A percentile compares a stretch with the other conserved stretches of the same genome.
phyloP scores from a whole-genome alignment of 2,113 vertebrate species.

The Sylvilagus bachmani region DNA sequence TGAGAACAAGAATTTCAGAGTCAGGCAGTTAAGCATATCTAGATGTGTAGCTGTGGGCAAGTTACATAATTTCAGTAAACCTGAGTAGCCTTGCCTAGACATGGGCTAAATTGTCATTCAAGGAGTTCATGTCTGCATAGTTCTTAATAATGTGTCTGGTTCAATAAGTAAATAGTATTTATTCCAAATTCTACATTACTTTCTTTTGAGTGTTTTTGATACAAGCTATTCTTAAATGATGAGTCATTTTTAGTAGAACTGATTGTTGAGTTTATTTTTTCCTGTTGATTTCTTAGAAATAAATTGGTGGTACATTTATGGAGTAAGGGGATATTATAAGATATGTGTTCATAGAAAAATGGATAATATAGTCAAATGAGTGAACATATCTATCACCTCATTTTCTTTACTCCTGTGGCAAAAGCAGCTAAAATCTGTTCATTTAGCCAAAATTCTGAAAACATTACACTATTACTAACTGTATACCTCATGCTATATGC shows the following conservation, averaged over 20 bases:
- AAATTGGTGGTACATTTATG: too few species aligned
- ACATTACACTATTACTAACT: neutral
- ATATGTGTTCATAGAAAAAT: neutral
- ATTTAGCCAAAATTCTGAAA: neutral
- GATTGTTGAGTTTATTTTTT: neutral
- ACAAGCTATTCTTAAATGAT: neutral
- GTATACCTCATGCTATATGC: neutral
- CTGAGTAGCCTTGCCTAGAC: neutral
- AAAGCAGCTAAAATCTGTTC: neutral
- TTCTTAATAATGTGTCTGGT: neutral
- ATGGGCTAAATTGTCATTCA: neutral
- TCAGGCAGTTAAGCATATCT: neutral
- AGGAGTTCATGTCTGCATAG: neutral
- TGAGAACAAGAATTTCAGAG: slow-evolving; percentile 1
- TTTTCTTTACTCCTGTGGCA: neutral
- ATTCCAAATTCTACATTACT: neutral
- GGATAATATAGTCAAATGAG: neutral
- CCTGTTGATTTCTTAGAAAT: too few species aligned
- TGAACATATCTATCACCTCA: neutral
- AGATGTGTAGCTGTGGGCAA: neutral
- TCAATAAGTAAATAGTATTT: neutral
- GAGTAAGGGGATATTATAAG: neutral
- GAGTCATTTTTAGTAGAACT: neutral
- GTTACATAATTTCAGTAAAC: neutral
- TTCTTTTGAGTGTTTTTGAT: neutral